Base-by-base conservation (phyloP, 2,797 vertebrate species). In the Malurus leucopterus region DNA sequence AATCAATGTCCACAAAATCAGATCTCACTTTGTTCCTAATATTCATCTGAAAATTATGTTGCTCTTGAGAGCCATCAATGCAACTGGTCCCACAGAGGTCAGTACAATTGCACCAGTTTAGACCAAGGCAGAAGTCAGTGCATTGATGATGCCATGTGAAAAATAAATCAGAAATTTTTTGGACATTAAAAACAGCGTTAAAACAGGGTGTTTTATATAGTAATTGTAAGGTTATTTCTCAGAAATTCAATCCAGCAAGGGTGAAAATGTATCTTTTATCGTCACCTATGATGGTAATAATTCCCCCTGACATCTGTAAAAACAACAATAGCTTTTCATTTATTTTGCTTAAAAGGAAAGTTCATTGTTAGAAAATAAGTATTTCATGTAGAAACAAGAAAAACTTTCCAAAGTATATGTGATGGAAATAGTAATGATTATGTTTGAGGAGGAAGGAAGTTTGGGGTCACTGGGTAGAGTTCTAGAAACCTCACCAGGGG, bases 261-360 rank as follows among this genome's bases (percentile, higher is more conserved):
- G 57, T 77, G 81, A 92, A 95, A 93, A 85, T 90, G 86, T 88
- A 89, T 92, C 92, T 93, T 95, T 95, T 89, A 92, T 91, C 94
- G 83, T 84, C 79, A 57, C 50, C 49, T 81, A 44, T 91, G 74
- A 88, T 84, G 87, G 87, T 79, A 91, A 88, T 95, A 93, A 93
- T 85, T 95, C 93, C 93, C 74, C 64, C 36, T 88, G 90, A 89
- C 94, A 92, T 79, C 78, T 84, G 67, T 86, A 92, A 95, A 94
- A 89, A 80, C 85, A 93, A 91, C 95, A 95, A 90, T 81, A 94
- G 73, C 85, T 91, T 94, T 94, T 91, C 87, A 95, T 94, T 88
- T 92, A 94, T 92, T 94, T 95, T 87, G 57, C 80, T 95, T 95
- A 94, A 94, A 91, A 95, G 83, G 76, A 94, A 95, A 93, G 85